Evolutionary conservation across 2,113 vertebrate genomes (phyloP), one percentile per base, ranked within the genome.

Genomic region (Saccopteryx leptura): DNA sequence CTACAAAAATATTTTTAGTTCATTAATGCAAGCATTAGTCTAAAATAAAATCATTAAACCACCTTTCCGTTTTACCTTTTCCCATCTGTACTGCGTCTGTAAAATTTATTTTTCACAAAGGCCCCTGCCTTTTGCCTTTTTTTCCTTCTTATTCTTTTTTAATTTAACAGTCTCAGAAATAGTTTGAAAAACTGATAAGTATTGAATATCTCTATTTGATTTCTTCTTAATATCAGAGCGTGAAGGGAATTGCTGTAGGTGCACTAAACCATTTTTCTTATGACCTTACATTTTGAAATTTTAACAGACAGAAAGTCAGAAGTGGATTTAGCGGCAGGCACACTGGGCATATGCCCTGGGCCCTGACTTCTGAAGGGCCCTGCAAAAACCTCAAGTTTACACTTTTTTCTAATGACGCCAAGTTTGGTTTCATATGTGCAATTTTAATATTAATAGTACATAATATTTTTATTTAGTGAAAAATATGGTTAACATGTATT

Each of bases 41-140:
- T 88, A 74, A 95, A 93, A 54, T 84, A 4, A 50, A 82, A 95
- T 79, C 28, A 82, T 3, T 24, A 96, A 85, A 56, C 75, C 33
- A 61, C 4, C 18, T 80, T 88, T 76, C 10, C 28, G 21, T 90
- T 92, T 85, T 56, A 26, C 79, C 0, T 65, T 89, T 89, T 71
- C 31, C 5, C 82, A 50, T 4, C 18, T 85, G 24, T 3, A 52
- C 18, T 0, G 1, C 7, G 14, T 12, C 11, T 74, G 39, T n/a
- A 13, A 88, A 78, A 19, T 50, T 39, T 39, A 39, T 39, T 39
- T 39, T 39, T 39, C 39, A 39, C 39, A 39, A 39, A 39, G n/a
- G 26, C 7, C 24, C 7, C 74, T 93, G 2, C 7, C 52, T 54
- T 68, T 15, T n/a, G n/a, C 75, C 23, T 9, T 5, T 79, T 63